These are phyloP conservation scores for Lissocephala sabroskyi DNA, from an alignment of 2,888 invertebrate species.

Conservation along the genomic window DNA sequence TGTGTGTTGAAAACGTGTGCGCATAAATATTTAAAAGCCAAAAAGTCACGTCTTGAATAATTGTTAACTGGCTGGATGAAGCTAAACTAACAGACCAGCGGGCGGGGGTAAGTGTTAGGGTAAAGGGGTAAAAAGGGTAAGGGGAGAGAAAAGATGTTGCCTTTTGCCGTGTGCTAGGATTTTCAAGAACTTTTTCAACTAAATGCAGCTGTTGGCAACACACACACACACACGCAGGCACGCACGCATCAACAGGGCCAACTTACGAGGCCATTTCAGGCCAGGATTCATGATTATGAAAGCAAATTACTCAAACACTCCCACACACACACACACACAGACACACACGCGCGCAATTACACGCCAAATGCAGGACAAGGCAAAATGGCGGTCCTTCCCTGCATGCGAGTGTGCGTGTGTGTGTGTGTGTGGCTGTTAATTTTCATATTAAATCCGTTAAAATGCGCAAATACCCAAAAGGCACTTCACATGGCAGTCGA, in stretches of 20 bases:
- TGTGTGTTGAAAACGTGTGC: no score
- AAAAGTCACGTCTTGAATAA: constrained; percentile 63
- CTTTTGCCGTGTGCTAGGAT: constrained; percentile 30
- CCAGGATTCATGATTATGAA: constrained; percentile 42
- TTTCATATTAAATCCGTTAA: constrained; percentile 62
- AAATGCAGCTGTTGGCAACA: constrained; percentile 2
- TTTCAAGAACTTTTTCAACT: constrained; percentile 34
- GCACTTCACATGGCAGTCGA: constrained; percentile 20
- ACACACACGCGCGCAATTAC: constrained; percentile 20
- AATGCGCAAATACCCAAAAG: constrained; percentile 59
- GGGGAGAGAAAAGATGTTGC: no score
- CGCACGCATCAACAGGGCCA: neutral
- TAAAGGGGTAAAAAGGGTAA: constrained; percentile 2
- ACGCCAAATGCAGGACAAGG: neutral
- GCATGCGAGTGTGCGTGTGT: constrained; percentile 7
- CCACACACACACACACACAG: constrained; percentile 15
- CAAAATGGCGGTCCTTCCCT: neutral
- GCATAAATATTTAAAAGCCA: constrained; percentile 60
- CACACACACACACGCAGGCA: neutral
- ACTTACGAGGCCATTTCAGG: neutral
- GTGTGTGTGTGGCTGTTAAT: constrained; percentile 41
- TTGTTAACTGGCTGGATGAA: constrained; percentile 45
- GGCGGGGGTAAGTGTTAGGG: no score
- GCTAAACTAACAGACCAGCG: no score
- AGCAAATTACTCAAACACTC: constrained; percentile 40